Base-by-base conservation (phyloP, 23 tunicate species). In the Oikopleura albicans region DNA sequence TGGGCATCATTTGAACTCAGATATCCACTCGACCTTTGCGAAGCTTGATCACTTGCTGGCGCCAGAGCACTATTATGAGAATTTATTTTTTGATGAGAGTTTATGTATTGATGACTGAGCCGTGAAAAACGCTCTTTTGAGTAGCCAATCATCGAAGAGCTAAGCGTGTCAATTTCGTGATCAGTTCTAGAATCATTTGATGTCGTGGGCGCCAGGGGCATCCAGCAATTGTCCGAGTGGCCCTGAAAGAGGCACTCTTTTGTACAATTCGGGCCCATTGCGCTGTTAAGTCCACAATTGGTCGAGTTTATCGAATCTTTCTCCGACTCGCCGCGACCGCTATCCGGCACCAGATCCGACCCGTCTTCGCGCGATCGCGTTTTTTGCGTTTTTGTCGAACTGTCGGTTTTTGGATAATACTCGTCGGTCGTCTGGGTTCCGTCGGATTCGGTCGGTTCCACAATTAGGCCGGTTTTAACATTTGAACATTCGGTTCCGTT, bases 171-270 rank as follows among this genome's bases (percentile, higher is more conserved):
- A 4, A 71, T 71, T 34, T 2, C 35, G 28, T 71, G 34, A 12
- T 71, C 79, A 29, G 28, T 31, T 71, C 79, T 71, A 71, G 79
- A 71, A 29, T 29, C 35, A 22, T 49, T 49, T n/a, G n/a, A n/a
- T n/a, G n/a, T n/a, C n/a, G n/a, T n/a, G n/a, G n/a, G n/a, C 22
- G 63, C 63, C 63, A 22, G 63, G 4, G 79, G 79, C 79, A 71
- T 71, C 79, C 79, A 71, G 79, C 79, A 71, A 27, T 34, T 37
- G 35, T 71, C 79, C 27, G 79, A 71, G 79, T 71, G 79, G 37
- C 79, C 79, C 2, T 12, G 27, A 16, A 71, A 16, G 37, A 29
- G 35, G 37, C 79, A 71, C 2, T 71, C 79, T 71, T 71, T 71
- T 29, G 79, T 12, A 29, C 79, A 71, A 37, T 31, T 71, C 79